Evolutionary conservation across 2,888 invertebrate species (phyloP).

Genomic region (Heterodera filipjevi): DNA sequence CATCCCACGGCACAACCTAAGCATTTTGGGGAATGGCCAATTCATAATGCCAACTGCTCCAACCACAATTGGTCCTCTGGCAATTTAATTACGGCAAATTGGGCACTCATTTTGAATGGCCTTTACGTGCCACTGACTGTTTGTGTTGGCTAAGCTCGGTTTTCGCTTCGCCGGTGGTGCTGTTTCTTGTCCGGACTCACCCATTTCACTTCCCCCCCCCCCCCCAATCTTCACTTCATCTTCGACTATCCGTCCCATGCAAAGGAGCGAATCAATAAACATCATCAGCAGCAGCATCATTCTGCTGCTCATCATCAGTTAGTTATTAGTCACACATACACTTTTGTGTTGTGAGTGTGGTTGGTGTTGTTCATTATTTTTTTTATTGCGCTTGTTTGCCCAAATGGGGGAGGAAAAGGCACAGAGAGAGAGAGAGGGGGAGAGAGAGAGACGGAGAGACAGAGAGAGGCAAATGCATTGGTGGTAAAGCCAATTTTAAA

Average conservation of each 20-base stretch:
- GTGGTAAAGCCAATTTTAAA: neutral
- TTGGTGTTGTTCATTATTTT: neutral
- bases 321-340: neutral
- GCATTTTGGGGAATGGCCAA: no score
- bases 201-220: neutral
- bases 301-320: neutral
- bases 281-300: neutral
- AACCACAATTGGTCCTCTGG: no score
- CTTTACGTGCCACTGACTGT: no score
- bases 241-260: constrained; percentile 5
- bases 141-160: no score
- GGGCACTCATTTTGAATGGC: no score
- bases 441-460: no score
- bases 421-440: no score
- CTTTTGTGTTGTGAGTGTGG: neutral
- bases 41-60: no score
- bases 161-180: neutral
- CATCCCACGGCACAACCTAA: neutral
- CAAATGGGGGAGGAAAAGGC: neutral
- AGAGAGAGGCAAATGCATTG: neutral
- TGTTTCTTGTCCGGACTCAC: neutral
- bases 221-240: neutral
- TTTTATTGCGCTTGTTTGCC: constrained; percentile 2
- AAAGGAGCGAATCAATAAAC: neutral
- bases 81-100: no score